phyloP scores from a whole-genome alignment of 2,797 vertebrate species.

The Gambelia wislizenii region DNA sequence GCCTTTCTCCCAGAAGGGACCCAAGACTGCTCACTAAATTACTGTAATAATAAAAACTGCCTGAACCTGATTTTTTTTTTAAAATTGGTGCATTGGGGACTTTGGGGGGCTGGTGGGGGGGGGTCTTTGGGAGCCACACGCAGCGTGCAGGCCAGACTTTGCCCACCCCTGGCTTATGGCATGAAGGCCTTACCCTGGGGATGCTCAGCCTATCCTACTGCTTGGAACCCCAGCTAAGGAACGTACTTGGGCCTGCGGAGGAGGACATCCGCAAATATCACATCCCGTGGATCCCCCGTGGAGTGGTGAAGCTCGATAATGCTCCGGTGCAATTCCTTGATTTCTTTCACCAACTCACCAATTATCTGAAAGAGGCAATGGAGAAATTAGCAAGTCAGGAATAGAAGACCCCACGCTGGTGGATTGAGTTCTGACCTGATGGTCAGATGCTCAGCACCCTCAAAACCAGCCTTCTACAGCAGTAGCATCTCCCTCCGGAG shows the following conservation, averaged over 20 bases:
- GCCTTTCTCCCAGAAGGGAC: too few relatives aligned
- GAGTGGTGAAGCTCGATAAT: slow-evolving; percentile 50
- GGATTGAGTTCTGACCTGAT: not conserved
- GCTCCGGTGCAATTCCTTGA: slow-evolving; percentile 51
- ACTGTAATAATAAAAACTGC: too few relatives aligned
- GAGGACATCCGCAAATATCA: slow-evolving; percentile 69
- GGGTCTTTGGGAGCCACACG: not conserved
- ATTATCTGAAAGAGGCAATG: slow-evolving; percentile 63
- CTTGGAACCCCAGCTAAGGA: not conserved
- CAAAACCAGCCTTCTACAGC: not conserved
- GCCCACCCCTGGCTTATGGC: not conserved
- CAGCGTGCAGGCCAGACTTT: too few relatives aligned
- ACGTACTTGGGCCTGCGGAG: slow-evolving; percentile 75
- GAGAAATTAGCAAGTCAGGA: not conserved
- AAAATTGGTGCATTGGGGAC: too few relatives aligned
- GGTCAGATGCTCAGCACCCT: too few relatives aligned
- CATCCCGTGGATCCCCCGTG: slow-evolving; percentile 48
- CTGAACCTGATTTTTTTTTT: too few relatives aligned
- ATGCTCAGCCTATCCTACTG: not conserved
- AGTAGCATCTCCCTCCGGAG: too few relatives aligned
- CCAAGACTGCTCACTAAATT: too few relatives aligned
- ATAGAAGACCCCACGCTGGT: too few relatives aligned
- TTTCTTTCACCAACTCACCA: slow-evolving; percentile 55
- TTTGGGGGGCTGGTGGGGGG: not conserved
- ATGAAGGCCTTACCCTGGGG: rapidly evolving